Percentiles rank a stretch among this genome's conserved stretches.
Conservation (phyloP, 2,888 invertebrate genomes). For the Meteorus colon region DNA sequence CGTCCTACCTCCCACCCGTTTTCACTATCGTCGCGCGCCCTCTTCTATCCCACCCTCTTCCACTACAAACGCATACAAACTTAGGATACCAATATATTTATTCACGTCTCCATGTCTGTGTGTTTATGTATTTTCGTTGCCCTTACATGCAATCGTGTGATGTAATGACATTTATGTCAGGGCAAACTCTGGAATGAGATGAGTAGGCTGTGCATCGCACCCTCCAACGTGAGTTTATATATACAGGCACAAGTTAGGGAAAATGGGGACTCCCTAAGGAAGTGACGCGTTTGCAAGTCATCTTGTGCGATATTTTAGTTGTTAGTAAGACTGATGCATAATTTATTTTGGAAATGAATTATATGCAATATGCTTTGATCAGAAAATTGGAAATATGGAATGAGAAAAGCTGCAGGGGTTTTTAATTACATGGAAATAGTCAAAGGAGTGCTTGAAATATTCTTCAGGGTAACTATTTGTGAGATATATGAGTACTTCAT, state of each 20-base stretch:
- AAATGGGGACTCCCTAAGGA: no score
- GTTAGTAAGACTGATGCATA: no score
- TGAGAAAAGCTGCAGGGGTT: no score
- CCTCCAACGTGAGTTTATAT: neutral
- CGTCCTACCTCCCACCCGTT: conserved; percentile 46
- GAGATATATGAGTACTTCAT: no score
- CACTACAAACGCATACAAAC: conserved; percentile 29
- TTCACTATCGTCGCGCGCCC: conserved; percentile 24
- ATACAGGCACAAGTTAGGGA: neutral
- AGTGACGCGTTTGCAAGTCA: no score
- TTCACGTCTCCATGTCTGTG: conserved; percentile 34
- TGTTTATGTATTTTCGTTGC: conserved; percentile 26
- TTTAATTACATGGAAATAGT: no score
- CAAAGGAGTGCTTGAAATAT: no score
- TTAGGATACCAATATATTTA: conserved; percentile 48
- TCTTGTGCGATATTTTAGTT: no score
- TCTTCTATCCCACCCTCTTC: conserved; percentile 37
- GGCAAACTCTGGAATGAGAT: conserved; percentile 25
- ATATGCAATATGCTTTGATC: no score
- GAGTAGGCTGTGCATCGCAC: neutral
- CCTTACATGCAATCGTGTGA: conserved; percentile 45
- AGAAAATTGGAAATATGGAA: no score
- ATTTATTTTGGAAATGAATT: no score
- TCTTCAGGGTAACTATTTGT: no score
- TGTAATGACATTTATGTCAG: conserved; percentile 62